Percentiles rank a stretch among this genome's conserved stretches.
phyloP scores from a whole-genome alignment of 2,888 invertebrate species.

The Lampropteryx suffumata region DNA sequence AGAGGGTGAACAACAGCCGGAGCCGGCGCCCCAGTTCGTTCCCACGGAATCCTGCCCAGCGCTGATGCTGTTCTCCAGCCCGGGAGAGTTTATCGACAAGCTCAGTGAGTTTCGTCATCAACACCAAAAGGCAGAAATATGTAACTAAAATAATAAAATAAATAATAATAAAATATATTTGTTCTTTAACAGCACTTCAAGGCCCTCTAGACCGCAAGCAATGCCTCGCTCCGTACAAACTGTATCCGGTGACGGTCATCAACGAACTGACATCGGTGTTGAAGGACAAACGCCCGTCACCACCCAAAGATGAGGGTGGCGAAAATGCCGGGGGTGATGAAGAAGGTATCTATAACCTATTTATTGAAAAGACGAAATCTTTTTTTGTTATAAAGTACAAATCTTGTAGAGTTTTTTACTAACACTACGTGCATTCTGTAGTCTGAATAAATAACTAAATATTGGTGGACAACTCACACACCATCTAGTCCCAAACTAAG shows the following conservation, averaged over 20 bases:
- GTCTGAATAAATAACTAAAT: too few relatives aligned
- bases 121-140: too few relatives aligned
- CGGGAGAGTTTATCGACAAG: conserved; percentile 71
- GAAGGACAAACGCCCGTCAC: conserved; percentile 48
- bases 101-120: conserved; percentile 54
- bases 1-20: conserved; percentile 71
- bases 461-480: too few relatives aligned
- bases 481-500: too few relatives aligned
- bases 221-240: conserved; percentile 65
- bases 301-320: conserved; percentile 30
- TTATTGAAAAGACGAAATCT: too few relatives aligned
- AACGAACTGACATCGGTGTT: conserved; percentile 66
- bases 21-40: conserved; percentile 59
- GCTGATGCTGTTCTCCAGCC: conserved; percentile 67
- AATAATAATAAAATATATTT: too few relatives aligned
- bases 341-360: too few relatives aligned
- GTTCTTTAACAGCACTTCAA: conserved; percentile 51
- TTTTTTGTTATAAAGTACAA: too few relatives aligned
- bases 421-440: too few relatives aligned
- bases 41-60: conserved; percentile 67
- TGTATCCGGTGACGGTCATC: conserved; percentile 65
- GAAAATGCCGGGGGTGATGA: conserved; percentile 19
- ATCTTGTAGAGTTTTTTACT: too few relatives aligned
- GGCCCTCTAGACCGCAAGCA: conserved; percentile 64
- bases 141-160: too few relatives aligned